Percentiles rank a stretch among this genome's conserved stretches.
These are phyloP conservation scores for Suillia variegata DNA, from an alignment of 2,888 invertebrate genomes.

Conservation along the genomic window DNA sequence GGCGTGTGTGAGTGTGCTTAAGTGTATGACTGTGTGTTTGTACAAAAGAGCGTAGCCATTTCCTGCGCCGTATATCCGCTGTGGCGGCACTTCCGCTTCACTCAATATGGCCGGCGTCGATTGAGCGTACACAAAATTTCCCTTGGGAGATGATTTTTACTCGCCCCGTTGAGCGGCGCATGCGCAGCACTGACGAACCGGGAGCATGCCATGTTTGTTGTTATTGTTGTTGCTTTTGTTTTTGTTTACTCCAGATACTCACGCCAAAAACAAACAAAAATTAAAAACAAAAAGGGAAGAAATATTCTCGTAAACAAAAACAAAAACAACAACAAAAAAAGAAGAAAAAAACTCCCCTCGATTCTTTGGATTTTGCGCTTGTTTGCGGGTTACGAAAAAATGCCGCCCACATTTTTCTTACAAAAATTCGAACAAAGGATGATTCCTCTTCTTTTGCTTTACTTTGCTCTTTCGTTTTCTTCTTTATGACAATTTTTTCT, in stretches of 20 bases:
- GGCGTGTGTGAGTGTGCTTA: conserved; percentile 13
- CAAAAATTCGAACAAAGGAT: conserved; percentile 8
- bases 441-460: not conserved
- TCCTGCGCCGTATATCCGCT: conserved; percentile 37
- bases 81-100: conserved; percentile 6
- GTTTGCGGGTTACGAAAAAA: conserved; percentile 1
- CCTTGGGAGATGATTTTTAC: not conserved
- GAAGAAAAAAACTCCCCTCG: not conserved
- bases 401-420: conserved; percentile 22
- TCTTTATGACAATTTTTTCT: no score
- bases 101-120: conserved; percentile 4
- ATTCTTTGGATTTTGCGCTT: conserved; percentile 3
- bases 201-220: not conserved
- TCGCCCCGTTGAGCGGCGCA: conserved; percentile 4
- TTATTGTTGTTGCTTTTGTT: not conserved
- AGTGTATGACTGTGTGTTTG: conserved; percentile 19
- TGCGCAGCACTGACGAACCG: not conserved
- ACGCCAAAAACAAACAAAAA: not conserved
- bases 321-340: no score
- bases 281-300: not conserved
- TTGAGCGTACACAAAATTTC: not conserved
- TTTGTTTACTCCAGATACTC: not conserved
- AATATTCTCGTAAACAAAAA: not conserved
- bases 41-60: conserved; percentile 39
- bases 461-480: not conserved